Percentiles rank a stretch among this genome's conserved stretches.
phyloP scores from a whole-genome alignment of 2,888 invertebrate species.

The Tiliacea aurago region DNA sequence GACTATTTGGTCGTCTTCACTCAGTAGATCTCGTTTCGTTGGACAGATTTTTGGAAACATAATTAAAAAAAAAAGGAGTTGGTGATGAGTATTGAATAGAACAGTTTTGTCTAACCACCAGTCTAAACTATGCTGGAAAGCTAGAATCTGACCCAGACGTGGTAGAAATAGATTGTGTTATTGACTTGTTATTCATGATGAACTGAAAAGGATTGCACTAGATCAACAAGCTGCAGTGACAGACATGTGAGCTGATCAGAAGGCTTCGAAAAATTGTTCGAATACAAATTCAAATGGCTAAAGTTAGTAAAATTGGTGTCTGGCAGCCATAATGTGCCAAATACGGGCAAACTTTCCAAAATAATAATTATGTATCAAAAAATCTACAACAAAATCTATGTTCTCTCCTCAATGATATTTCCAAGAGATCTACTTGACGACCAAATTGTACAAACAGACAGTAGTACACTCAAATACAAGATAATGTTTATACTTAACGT shows the following conservation, averaged over 20 bases:
- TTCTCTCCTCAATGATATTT: slow-evolving; percentile 37
- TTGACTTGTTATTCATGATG: not conserved
- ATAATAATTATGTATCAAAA: slow-evolving; percentile 45
- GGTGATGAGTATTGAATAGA: not conserved
- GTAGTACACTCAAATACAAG: slow-evolving; percentile 56
- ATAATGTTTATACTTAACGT: slow-evolving; percentile 69
- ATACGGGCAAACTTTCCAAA: not conserved
- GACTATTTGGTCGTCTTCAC: slow-evolving; percentile 87
- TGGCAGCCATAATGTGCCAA: slow-evolving; percentile 6
- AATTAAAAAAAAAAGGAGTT: slow-evolving; percentile 22
- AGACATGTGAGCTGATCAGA: not conserved
- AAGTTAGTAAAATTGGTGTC: not conserved
- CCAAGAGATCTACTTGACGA: slow-evolving; percentile 76
- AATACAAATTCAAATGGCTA: not conserved
- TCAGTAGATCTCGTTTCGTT: slow-evolving; percentile 75
- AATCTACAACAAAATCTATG: slow-evolving; percentile 64
- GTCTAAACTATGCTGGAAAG: too few relatives aligned
- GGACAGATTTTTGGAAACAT: slow-evolving; percentile 38
- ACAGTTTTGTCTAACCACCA: not conserved
- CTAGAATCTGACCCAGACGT: not conserved
- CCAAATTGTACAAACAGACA: slow-evolving; percentile 79
- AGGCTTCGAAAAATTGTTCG: not conserved
- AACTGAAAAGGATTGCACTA: not conserved
- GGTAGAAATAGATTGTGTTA: not conserved
- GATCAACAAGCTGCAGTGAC: not conserved